A percentile compares a stretch with the other conserved stretches of the same genome.
phyloP scores from a whole-genome alignment of 2,888 invertebrate genomes.

The Phyllotreta striolata region DNA sequence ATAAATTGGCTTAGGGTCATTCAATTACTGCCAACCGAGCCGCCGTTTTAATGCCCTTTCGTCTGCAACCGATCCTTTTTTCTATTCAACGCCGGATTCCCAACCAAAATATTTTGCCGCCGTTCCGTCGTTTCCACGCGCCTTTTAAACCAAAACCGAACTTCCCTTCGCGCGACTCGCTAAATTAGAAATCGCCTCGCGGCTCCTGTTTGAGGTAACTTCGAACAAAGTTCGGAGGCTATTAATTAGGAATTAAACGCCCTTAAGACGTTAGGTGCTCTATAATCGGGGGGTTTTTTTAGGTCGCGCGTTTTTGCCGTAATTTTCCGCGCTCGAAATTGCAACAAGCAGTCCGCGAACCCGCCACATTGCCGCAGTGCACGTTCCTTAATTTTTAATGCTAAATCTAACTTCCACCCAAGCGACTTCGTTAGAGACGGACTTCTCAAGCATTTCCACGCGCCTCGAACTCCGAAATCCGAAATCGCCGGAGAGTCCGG shows the following conservation, averaged over 20 bases:
- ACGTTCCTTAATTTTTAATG: slow-evolving; percentile 19
- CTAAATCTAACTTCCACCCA: slow-evolving; percentile 24
- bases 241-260: slow-evolving; percentile 13
- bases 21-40: slow-evolving; percentile 6
- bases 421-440: slow-evolving; percentile 20
- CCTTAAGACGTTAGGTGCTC: background rate
- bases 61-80: slow-evolving; percentile 6
- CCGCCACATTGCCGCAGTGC: slow-evolving; percentile 15
- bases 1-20: slow-evolving; percentile 12
- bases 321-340: too few relatives aligned
- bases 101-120: too few relatives aligned
- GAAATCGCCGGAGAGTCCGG: too few relatives aligned
- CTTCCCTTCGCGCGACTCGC: slow-evolving; percentile 2
- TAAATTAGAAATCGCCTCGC: background rate
- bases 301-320: too few relatives aligned
- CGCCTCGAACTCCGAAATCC: too few relatives aligned
- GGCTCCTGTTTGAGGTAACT: slow-evolving; percentile 9
- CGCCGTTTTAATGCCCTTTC: slow-evolving; percentile 4
- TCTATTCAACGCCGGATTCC: slow-evolving; percentile 2
- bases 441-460: too few relatives aligned
- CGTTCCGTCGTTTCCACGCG: too few relatives aligned
- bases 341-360: too few relatives aligned
- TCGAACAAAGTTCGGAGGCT: slow-evolving; percentile 11
- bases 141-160: background rate
- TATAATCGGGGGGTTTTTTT: background rate